These are phyloP conservation scores for Stenodera caucasica DNA, from an alignment of 2,888 invertebrate genomes.

Conservation along the genomic window DNA sequence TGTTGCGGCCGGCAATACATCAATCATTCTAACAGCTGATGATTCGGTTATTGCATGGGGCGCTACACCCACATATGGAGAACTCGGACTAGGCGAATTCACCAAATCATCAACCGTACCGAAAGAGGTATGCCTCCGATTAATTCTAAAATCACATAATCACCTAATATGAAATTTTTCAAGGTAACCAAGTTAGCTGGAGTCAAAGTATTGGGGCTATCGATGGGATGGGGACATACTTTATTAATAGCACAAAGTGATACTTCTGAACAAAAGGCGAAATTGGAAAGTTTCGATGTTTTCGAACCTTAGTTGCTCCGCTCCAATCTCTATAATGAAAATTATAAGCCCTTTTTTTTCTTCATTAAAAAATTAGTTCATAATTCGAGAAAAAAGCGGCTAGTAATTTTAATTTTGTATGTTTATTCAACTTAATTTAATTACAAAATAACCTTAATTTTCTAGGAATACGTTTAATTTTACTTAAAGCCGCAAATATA, in stretches of 20 bases:
- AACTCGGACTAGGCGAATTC: slow-evolving; percentile 84
- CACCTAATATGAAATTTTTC: slow-evolving; percentile 21
- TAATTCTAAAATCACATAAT: not conserved
- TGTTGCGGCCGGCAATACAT: slow-evolving; percentile 81
- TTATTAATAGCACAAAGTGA: slow-evolving; percentile 69
- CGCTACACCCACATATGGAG: slow-evolving; percentile 91
- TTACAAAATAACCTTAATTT: not conserved
- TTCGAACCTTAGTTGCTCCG: slow-evolving; percentile 52
- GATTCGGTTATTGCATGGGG: slow-evolving; percentile 92
- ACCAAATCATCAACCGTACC: slow-evolving; percentile 87
- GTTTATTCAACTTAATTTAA: not conserved
- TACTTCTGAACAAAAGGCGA: slow-evolving; percentile 65
- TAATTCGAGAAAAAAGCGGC: not conserved
- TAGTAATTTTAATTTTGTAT: not conserved
- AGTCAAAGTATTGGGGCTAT: slow-evolving; percentile 73
- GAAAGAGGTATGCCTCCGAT: slow-evolving; percentile 68
- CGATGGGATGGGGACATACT: slow-evolving; percentile 87
- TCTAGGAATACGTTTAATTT: not conserved
- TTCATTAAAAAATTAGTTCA: not conserved
- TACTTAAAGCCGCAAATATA: not conserved
- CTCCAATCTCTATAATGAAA: not conserved
- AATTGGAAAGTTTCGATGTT: slow-evolving; percentile 63
- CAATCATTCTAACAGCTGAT: slow-evolving; percentile 85
- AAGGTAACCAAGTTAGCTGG: slow-evolving; percentile 68
- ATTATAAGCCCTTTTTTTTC: not conserved